Evolutionary conservation across 2,888 invertebrate species (phyloP).

Genomic region (Drosophila niveifrons): DNA sequence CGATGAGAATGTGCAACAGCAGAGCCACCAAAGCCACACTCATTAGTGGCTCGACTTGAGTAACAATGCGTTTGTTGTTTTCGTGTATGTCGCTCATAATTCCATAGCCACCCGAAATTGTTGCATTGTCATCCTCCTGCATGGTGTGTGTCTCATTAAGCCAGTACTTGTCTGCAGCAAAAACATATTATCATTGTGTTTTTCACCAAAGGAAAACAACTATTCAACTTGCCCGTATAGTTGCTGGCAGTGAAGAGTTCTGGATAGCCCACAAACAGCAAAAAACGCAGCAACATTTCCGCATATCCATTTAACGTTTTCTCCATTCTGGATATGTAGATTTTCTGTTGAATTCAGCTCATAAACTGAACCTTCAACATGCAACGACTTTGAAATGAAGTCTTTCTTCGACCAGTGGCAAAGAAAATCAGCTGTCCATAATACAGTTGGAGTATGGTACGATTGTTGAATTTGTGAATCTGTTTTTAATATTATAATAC

Average conservation of each 20-base stretch:
- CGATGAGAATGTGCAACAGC: slow-evolving; percentile 57
- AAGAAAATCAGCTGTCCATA: slow-evolving; percentile 51
- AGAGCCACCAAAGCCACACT: slow-evolving; percentile 40
- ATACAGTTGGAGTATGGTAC: slow-evolving; percentile 22
- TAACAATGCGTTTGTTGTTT: neutral
- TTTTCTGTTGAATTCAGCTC: slow-evolving; percentile 12
- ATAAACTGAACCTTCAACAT: slow-evolving; percentile 25
- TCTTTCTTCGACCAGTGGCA: slow-evolving; percentile 5
- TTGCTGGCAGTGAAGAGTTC: slow-evolving; percentile 13
- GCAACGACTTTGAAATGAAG: slow-evolving; percentile 21
- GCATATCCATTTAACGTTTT: neutral
- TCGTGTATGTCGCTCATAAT: slow-evolving; percentile 15
- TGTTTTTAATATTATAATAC: slow-evolving; percentile 21
- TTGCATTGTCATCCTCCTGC: slow-evolving; percentile 27
- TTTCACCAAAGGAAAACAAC: neutral
- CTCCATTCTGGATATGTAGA: slow-evolving; percentile 10
- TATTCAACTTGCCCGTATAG: slow-evolving; percentile 30
- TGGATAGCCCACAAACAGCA: slow-evolving; percentile 11
- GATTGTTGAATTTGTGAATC: neutral
- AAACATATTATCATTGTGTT: neutral
- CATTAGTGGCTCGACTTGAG: slow-evolving; percentile 23
- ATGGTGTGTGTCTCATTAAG: slow-evolving; percentile 49
- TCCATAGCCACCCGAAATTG: slow-evolving; percentile 19
- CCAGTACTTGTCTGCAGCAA: slow-evolving; percentile 38
- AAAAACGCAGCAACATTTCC: slow-evolving; percentile 14